Evolutionary conservation across 2,888 invertebrate species (phyloP), one percentile per base, ranked within the genome.

Genomic region (Dorcus parallelipipedus): DNA sequence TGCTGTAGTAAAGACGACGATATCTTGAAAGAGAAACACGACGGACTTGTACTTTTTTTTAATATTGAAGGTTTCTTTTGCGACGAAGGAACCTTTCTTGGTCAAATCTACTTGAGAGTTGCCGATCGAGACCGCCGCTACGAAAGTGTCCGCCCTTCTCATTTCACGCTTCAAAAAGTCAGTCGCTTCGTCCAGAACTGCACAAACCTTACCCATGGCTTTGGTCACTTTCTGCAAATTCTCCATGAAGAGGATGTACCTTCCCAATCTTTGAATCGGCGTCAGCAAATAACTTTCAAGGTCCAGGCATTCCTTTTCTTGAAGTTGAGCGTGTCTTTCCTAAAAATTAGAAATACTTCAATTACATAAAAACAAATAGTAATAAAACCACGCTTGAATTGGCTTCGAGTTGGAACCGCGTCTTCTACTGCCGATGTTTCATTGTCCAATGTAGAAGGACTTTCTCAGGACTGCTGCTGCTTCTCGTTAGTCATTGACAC

Each of bases 291-390:
- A 73, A 23, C 75, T 70, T 6, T 72, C 69, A 17, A 33, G 26
- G 26, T 33, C 26, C 6, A 33, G 26, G 26, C 1, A 6, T 33
- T 33, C 26, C 6, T 69, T 66, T 63, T 76, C 74, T 9, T 67
- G 60, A 41, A 79, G 65, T 61, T 77, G 76, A 45, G 76, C 75
- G 54, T 82, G 79, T 49, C 79, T 76, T 64, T 79, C 78, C 74
- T 75, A 52, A 54, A 69, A 69, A 41, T 49, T 39, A 33, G 14
- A 57, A 52, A 9, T 38, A 49, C n/a, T 47, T 33, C 10, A 38
- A 33, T 38, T 40, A 38, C 3, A 20, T n/a, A 39, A 9, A 40
- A 51, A 8, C 8, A 17, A 9, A 10, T 20, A 20, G 9, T 10
- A 17, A 38, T 8, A 10, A 14, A 14, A 14, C 14, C 1, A 14